Base-by-base conservation (phyloP, 2,888 invertebrate species). In the Tuberolachnus salignus region DNA sequence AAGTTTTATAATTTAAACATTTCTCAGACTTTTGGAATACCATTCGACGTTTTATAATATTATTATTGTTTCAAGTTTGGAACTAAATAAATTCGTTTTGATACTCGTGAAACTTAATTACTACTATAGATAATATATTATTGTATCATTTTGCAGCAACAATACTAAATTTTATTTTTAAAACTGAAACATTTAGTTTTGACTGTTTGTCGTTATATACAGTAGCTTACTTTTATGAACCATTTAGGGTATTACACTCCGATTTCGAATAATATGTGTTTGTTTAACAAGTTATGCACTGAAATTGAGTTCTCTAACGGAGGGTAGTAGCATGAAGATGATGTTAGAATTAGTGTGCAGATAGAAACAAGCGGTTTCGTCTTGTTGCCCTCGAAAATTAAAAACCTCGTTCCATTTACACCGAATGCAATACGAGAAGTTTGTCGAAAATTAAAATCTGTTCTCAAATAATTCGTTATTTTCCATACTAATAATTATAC, bases 311-410 rank as follows among this genome's bases (percentile, higher is more conserved):
- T 71, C 26, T 13, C 1, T 23, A 59, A 46, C 4, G 23, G 26
- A 49, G 3, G 46, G 14, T 49, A 42, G 23, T n/a, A n/a, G n/a
- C n/a, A n/a, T n/a, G n/a, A n/a, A n/a, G 49, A 57, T 23, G 46
- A 59, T 59, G 6, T 57, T 71, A 59, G 59, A 71, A 59, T 46
- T 26, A 71, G 59, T 59, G 26, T 59, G 14, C 13, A 71, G n/a
- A 26, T 6, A 26, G 46, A 71, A n/a, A 10, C 44, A 71, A 46
- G 10, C 11, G 14, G 23, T 59, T 71, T 71, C 46, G 57, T 53
- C 57, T 71, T 57, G n/a, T n/a, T 19, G 16, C n/a, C n/a, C 23
- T 44, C 1, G 44, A 55, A 55, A 16, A 57, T 69, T 3, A 70
- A n/a, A n/a, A 10, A 59, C 13, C 8, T 16, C 0, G 19, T 55